Evolutionary conservation across 37 sponge, comb jelly and placozoan genomes (phyloP).

Genomic region (Spongia lamella): DNA sequence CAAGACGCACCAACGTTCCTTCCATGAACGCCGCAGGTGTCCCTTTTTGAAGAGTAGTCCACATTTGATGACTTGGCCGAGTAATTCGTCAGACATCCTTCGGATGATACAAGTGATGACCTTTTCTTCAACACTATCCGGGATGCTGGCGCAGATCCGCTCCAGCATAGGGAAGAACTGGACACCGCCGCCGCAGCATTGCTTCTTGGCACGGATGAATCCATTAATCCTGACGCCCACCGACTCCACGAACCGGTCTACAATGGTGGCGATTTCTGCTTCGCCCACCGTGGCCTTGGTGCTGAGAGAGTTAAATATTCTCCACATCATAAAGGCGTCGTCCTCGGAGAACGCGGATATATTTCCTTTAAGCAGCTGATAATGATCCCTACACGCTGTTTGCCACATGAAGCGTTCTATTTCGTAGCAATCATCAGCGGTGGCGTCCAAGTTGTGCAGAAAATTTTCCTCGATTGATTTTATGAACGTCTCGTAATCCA

Average conservation of each 20-base stretch:
- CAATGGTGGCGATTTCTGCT: too few relatives aligned
- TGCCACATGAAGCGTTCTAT: too few relatives aligned
- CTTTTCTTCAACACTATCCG: background rate
- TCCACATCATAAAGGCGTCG: slow-evolving; percentile 18
- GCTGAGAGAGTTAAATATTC: slow-evolving; percentile 20
- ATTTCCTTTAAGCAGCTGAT: too few relatives aligned
- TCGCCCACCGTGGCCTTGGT: slow-evolving; percentile 12
- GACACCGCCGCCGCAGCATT: background rate
- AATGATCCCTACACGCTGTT: too few relatives aligned
- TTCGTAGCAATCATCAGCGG: too few relatives aligned
- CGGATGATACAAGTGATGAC: background rate
- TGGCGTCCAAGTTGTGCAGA: too few relatives aligned
- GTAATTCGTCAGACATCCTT: slow-evolving; percentile 11
- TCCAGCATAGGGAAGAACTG: background rate
- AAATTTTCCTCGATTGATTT: too few relatives aligned
- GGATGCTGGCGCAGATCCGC: background rate
- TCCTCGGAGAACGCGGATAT: slow-evolving; percentile 2
- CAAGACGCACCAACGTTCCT: slow-evolving; percentile 17
- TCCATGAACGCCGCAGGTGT: slow-evolving; percentile 18
- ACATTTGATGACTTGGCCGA: slow-evolving; percentile 3
- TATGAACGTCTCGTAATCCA: too few relatives aligned
- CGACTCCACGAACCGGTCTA: too few relatives aligned
- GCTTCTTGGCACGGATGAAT: background rate
- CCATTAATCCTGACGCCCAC: too few relatives aligned
- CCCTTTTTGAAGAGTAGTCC: slow-evolving; percentile 11